Evolutionary conservation across 2,797 vertebrate genomes (phyloP).

Genomic region (Sebastes nivosus): DNA sequence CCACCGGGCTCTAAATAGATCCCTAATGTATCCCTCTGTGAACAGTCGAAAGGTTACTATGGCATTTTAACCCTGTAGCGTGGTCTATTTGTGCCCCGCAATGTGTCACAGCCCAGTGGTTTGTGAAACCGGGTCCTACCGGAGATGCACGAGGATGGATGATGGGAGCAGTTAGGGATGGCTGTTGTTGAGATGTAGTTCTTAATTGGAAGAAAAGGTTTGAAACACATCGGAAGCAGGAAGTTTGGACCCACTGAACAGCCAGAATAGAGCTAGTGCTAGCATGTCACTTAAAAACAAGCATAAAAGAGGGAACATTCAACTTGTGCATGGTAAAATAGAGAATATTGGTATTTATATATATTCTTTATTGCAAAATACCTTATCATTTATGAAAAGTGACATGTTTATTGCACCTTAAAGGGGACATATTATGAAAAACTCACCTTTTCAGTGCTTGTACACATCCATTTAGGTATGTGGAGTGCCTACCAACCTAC

Average conservation of each 20-base stretch:
- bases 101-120: conserved; percentile 45
- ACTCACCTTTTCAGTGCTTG: not conserved
- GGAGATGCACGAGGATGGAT: not conserved
- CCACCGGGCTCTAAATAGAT: conserved; percentile 61
- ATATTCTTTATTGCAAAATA: not conserved
- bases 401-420: not conserved
- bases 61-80: conserved; percentile 62
- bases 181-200: not conserved
- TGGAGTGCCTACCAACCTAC: too few species aligned
- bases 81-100: conserved; percentile 39
- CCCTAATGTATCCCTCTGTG: conserved; percentile 60
- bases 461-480: too few species aligned
- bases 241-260: not conserved
- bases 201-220: not conserved
- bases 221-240: not conserved
- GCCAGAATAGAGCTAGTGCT: not conserved
- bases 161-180: not conserved
- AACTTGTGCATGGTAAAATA: not conserved
- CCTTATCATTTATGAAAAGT: not conserved
- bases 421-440: not conserved
- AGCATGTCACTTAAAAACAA: not conserved
- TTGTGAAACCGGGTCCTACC: conserved; percentile 30
- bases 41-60: conserved; percentile 62
- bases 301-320: not conserved
- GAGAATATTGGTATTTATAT: not conserved